These are phyloP conservation scores for Pogonus chalceus DNA, from an alignment of 1,140 invertebrate genomes.

Conservation along the genomic window DNA sequence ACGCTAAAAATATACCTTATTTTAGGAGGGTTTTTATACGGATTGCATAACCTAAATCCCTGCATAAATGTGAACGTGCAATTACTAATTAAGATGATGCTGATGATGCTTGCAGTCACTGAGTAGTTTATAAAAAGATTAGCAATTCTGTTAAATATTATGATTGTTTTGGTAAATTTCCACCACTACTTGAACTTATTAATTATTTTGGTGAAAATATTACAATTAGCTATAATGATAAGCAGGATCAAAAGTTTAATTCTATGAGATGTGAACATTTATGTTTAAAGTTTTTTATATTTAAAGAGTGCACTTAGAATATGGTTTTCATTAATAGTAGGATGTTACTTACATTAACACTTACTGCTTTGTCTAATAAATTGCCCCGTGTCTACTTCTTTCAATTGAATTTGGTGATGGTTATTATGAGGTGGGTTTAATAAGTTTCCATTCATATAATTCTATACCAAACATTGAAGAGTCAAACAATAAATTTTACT, in stretches of 20 bases:
- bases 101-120: too few species aligned
- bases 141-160: too few species aligned
- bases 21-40: slow-evolving; percentile 31
- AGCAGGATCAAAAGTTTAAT: slow-evolving; percentile 7
- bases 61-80: slow-evolving; percentile 19
- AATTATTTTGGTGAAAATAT: slow-evolving; percentile 20
- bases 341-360: slow-evolving; percentile 14
- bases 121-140: too few species aligned
- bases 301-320: slow-evolving; percentile 9
- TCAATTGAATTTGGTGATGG: slow-evolving; percentile 12
- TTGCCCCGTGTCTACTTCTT: slow-evolving; percentile 16
- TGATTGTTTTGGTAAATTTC: slow-evolving; percentile 20
- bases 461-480: slow-evolving; percentile 18
- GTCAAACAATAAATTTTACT: slow-evolving; percentile 16
- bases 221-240: slow-evolving; percentile 11
- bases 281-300: slow-evolving; percentile 17
- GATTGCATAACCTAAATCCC: slow-evolving; percentile 17
- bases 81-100: slow-evolving; percentile 22
- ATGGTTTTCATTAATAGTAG: too few species aligned
- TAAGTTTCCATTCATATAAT: slow-evolving; percentile 17
- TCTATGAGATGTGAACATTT: slow-evolving; percentile 14
- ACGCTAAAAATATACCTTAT: slow-evolving; percentile 21
- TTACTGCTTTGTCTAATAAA: slow-evolving; percentile 4
- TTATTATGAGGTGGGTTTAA: slow-evolving; percentile 17
- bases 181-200: slow-evolving; percentile 20